phyloP scores from a whole-genome alignment of 2,888 invertebrate genomes.

The Tipula lateralis region DNA sequence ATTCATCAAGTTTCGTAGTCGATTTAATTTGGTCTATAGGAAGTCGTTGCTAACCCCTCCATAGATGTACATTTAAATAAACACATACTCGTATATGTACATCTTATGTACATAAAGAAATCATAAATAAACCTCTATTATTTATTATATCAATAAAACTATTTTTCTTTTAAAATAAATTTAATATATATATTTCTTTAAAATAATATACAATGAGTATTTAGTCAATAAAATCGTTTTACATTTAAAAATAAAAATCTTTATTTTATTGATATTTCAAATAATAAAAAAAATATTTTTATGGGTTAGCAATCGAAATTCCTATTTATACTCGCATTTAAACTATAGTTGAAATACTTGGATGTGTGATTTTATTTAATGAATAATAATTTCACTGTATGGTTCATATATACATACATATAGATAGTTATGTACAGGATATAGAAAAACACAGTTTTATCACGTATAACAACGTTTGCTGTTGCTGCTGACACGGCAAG shows the following conservation, averaged over 20 bases:
- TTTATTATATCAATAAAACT: not conserved
- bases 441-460: not conserved
- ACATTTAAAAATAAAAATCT: not conserved
- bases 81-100: too few species aligned
- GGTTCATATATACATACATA: not conserved
- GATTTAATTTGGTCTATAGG: too few species aligned
- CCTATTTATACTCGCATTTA: not conserved
- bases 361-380: not conserved
- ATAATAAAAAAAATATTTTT: not conserved
- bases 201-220: not conserved
- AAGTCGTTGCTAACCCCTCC: too few species aligned
- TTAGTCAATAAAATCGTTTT: not conserved
- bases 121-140: not conserved
- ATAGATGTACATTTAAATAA: too few species aligned
- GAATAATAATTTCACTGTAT: not conserved
- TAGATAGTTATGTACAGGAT: not conserved
- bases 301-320: slow-evolving; percentile 11
- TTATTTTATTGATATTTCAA: slow-evolving; percentile 15
- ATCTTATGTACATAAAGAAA: not conserved
- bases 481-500: not conserved
- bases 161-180: not conserved
- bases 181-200: not conserved
- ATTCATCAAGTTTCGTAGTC: too few species aligned
- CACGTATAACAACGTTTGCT: not conserved
- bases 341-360: not conserved